Evolutionary conservation across 2,888 invertebrate species (phyloP).

Genomic region (Pseudococcus viburni): DNA sequence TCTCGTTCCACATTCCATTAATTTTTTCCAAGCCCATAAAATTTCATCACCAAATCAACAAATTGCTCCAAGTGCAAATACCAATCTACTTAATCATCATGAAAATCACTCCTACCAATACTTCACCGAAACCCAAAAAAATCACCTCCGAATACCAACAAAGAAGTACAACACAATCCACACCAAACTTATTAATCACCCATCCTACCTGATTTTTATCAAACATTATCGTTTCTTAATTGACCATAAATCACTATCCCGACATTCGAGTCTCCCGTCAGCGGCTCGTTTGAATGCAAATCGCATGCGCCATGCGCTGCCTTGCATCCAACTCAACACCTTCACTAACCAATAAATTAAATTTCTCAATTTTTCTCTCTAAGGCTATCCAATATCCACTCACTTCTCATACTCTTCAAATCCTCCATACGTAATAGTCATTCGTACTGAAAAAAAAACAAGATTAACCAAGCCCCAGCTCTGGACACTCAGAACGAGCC

Average conservation of each 20-base stretch:
- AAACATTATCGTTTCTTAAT: background rate
- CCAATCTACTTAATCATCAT: too few relatives aligned
- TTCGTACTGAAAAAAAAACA: background rate
- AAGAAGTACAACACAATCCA: too few relatives aligned
- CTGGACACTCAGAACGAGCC: background rate
- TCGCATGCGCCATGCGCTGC: background rate
- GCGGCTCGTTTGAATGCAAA: background rate
- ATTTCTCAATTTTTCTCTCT: background rate
- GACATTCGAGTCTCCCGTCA: background rate
- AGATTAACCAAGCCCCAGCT: background rate
- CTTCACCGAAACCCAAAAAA: too few relatives aligned
- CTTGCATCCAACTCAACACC: background rate
- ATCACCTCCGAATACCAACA: too few relatives aligned
- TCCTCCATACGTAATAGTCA: too few relatives aligned
- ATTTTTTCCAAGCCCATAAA: too few relatives aligned
- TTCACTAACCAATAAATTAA: background rate
- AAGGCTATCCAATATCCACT: background rate
- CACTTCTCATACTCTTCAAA: background rate
- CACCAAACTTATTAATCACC: too few relatives aligned
- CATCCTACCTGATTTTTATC: too few relatives aligned
- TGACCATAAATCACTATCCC: background rate
- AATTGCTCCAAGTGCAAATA: too few relatives aligned
- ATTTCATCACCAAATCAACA: too few relatives aligned
- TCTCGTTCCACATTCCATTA: too few relatives aligned
- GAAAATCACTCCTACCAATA: too few relatives aligned